Conservation (phyloP, 2,888 invertebrate species). For the Dorcus parallelipipedus region DNA sequence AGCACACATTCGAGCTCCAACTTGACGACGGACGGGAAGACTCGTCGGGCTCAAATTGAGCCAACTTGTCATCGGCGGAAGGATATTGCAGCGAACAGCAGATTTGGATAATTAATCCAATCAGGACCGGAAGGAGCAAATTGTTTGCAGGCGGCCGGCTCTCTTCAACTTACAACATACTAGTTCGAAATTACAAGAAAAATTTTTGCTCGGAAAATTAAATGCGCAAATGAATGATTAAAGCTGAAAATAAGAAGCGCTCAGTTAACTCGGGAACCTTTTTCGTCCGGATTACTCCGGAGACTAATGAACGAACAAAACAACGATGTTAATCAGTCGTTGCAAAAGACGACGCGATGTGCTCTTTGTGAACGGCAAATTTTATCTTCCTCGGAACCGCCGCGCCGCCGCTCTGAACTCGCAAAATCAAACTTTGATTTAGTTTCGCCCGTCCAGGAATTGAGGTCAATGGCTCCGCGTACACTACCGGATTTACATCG, state of each 20-base stretch:
- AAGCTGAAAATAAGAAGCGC: constrained; percentile 36
- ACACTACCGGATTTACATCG: too few species aligned
- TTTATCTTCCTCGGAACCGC: too few species aligned
- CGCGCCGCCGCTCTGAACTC: too few species aligned
- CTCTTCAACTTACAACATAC: too few species aligned
- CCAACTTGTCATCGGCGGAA: constrained; percentile 34
- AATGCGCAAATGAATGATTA: constrained; percentile 39
- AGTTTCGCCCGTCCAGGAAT: too few species aligned
- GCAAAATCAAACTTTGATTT: too few species aligned
- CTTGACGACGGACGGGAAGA: background rate
- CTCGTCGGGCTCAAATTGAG: constrained; percentile 30
- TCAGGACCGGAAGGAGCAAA: constrained; percentile 13
- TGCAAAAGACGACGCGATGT: constrained; percentile 1
- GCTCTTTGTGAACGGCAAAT: background rate
- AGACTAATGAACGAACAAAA: constrained; percentile 39
- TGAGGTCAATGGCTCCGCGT: too few species aligned
- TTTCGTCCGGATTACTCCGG: constrained; percentile 36
- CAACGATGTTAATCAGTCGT: constrained; percentile 29
- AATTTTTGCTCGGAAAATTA: constrained; percentile 26
- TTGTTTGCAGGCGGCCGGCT: too few species aligned
- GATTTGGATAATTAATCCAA: constrained; percentile 30
- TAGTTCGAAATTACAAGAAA: too few species aligned
- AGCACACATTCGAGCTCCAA: background rate
- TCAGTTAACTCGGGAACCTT: constrained; percentile 26
- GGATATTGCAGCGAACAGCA: constrained; percentile 21